Evolutionary conservation across 1,140 invertebrate genomes (phyloP), one percentile per base, ranked within the genome.

Genomic region (Heliconius eleuchia): DNA sequence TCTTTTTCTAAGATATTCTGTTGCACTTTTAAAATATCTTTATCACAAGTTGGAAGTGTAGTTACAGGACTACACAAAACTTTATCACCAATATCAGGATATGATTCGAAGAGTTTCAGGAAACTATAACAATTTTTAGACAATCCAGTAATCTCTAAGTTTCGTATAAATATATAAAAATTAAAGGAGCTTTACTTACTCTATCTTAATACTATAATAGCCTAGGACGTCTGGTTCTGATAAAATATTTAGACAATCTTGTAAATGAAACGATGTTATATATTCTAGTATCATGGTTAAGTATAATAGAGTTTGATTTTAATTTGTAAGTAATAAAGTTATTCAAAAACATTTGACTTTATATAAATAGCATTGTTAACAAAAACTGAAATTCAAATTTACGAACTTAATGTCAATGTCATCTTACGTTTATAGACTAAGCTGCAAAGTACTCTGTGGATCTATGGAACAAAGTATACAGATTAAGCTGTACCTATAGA

Each of bases 11-110:
- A 87, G n/a, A 97, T 85, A 79, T 93, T 86, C 87, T 95, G 92
- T 87, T 97, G 96, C 34, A 95, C 96, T 84, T 94, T 90, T 27
- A 96, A 86, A 19, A 96, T 95, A 78, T 96, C 96, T 77, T 94
- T 86, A 88, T 98, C 96, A 89, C 96, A 97, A 18, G 95, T 76
- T 79, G 96, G 95, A 79, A 95, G 83, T 76, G 85, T 91, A 6
- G 91, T 84, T 52, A 92, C 82, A n/a, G 94, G 91, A 80, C 83
- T 92, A 77, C 92, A 94, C 30, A 95, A 85, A 23, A 95, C 86
- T 78, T 89, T 91, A 72, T 95, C 94, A 57, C 94, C 94, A 55
- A 94, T 83, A 83, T 94, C 92, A 42, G 94, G 94, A 83, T 91
- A 90, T 39, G 87, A 87, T 85, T 95, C 94, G 85, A 95, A 95